Percentiles rank a stretch among this genome's conserved stretches.
These are phyloP conservation scores for Podargus strigoides DNA, from an alignment of 2,797 vertebrate genomes.

Conservation along the genomic window DNA sequence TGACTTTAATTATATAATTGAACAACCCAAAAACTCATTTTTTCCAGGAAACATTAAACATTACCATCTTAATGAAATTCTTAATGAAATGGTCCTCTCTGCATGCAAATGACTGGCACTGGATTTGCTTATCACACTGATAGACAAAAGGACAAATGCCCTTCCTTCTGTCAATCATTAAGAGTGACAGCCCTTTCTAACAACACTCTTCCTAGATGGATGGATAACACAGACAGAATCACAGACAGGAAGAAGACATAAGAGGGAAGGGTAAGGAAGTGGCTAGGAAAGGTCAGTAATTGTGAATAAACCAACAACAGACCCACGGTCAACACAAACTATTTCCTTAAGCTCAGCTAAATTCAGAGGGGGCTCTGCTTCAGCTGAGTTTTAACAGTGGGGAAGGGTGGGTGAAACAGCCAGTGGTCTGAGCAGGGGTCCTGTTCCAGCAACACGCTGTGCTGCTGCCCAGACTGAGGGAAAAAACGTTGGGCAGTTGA, in stretches of 20 bases:
- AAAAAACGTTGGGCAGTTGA: fast-evolving
- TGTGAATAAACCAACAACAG: not conserved
- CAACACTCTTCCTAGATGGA: not conserved
- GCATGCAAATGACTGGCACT: constrained; percentile 77
- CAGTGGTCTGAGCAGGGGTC: not conserved
- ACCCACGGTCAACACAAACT: not conserved
- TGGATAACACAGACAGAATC: not conserved
- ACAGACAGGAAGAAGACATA: not conserved
- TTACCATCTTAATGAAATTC: constrained; percentile 86
- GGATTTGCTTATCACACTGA: constrained; percentile 67
- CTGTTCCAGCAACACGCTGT: not conserved
- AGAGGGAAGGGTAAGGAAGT: not conserved
- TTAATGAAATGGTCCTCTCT: constrained; percentile 79
- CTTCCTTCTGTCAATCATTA: constrained; percentile 56
- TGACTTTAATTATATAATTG: constrained; percentile 82
- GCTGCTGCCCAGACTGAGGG: not conserved
- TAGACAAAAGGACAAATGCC: constrained; percentile 58
- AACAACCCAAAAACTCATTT: constrained; percentile 80
- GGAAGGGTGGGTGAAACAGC: not conserved
- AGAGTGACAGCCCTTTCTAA: constrained; percentile 32
- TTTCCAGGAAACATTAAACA: constrained; percentile 83
- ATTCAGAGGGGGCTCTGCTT: not conserved
- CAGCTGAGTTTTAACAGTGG: fast-evolving
- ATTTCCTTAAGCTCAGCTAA: not conserved
- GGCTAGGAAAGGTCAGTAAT: not conserved